phyloP scores from a whole-genome alignment of 2,888 invertebrate species.

The Campoplex capitator region DNA sequence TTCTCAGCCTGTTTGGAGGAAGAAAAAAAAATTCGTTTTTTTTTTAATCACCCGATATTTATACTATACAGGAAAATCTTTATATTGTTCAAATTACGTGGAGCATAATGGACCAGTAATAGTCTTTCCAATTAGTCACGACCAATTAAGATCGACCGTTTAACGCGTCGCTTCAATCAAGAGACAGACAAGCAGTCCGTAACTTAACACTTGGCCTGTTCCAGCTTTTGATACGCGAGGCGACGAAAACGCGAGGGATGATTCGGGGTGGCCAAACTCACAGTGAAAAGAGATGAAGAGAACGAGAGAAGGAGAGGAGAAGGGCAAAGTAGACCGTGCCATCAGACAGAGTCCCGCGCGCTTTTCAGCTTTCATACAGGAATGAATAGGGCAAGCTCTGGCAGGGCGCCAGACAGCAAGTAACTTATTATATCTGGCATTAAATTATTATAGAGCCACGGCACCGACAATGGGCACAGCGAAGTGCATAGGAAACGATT shows the following conservation, averaged over 20 bases:
- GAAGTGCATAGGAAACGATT: conserved; percentile 84
- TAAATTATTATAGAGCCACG: conserved; percentile 84
- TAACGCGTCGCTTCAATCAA: conserved; percentile 73
- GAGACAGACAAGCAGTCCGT: conserved; percentile 78
- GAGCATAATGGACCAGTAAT: conserved; percentile 72
- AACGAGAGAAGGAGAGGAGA: conserved; percentile 27
- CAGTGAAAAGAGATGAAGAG: conserved; percentile 26
- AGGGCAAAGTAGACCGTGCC: conserved; percentile 42
- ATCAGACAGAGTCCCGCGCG: conserved; percentile 68
- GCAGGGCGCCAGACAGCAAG: conserved; percentile 83
- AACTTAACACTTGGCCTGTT: conserved; percentile 81
- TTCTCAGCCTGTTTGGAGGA: too few relatives aligned
- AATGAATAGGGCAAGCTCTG: conserved; percentile 83
- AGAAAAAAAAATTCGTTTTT: too few relatives aligned
- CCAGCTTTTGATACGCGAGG: conserved; percentile 53
- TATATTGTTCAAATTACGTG: conserved; percentile 48
- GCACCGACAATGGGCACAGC: conserved; percentile 82
- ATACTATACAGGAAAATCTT: background rate
- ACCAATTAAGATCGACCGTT: conserved; percentile 80
- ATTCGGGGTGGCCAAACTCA: conserved; percentile 49
- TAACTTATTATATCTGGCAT: conserved; percentile 85
- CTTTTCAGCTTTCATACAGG: conserved; percentile 83
- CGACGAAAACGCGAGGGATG: conserved; percentile 35
- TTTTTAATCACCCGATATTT: background rate
- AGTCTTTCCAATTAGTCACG: conserved; percentile 80